Percentiles rank a stretch among this genome's conserved stretches.
phyloP scores from a whole-genome alignment of 2,113 vertebrate species.

The Nesoenas mayeri region DNA sequence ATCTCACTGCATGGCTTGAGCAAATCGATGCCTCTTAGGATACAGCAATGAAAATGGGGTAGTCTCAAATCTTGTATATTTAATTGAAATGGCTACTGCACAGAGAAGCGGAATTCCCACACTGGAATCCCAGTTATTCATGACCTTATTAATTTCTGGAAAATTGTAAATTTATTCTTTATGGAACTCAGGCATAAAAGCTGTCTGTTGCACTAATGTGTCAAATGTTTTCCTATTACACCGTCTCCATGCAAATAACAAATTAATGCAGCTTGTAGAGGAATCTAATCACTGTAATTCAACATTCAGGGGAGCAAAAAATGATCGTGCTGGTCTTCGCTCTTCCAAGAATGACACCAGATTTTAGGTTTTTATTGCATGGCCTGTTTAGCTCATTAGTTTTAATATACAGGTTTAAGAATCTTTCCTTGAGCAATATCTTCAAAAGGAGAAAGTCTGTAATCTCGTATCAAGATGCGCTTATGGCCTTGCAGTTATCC shows the following conservation, averaged over 20 bases:
- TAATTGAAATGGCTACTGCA: slow-evolving; percentile 32
- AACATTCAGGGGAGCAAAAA: slow-evolving; percentile 68
- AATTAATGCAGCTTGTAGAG: slow-evolving; percentile 64
- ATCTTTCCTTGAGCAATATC: slow-evolving; percentile 6
- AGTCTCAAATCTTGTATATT: slow-evolving; percentile 14
- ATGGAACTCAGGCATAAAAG: slow-evolving; percentile 49
- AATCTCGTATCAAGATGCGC: neutral
- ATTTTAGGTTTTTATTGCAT: slow-evolving; percentile 52
- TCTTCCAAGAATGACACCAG: slow-evolving; percentile 61
- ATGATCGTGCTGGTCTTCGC: slow-evolving; percentile 43
- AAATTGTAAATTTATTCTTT: slow-evolving; percentile 64
- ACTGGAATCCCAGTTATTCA: slow-evolving; percentile 50
- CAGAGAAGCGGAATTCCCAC: slow-evolving; percentile 18
- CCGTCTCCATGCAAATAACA: slow-evolving; percentile 61
- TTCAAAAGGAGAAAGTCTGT: slow-evolving; percentile 3
- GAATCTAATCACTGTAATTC: slow-evolving; percentile 68
- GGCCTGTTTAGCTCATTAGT: slow-evolving; percentile 53
- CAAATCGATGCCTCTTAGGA: neutral
- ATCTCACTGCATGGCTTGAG: neutral
- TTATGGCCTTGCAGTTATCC: neutral
- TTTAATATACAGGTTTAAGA: slow-evolving; percentile 53
- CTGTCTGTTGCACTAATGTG: slow-evolving; percentile 61
- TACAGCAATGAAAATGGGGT: neutral
- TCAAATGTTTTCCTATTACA: slow-evolving; percentile 65
- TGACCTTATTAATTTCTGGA: slow-evolving; percentile 48